Conservation (phyloP, 2,888 invertebrate species). For the Cetonia aurata region DNA sequence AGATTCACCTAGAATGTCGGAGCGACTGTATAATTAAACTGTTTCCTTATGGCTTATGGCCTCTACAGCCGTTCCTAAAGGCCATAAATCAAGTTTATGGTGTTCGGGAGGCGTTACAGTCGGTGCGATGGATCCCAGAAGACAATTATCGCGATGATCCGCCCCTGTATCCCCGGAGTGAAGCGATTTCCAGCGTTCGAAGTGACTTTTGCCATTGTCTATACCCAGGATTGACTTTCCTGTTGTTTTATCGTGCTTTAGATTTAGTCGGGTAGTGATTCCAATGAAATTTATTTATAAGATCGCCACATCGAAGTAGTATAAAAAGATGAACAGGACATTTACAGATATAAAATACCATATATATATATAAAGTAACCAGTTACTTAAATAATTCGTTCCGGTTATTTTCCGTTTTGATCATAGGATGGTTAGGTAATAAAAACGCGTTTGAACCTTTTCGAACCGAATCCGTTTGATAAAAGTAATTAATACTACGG, state of each 20-base stretch:
- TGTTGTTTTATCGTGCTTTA: slow-evolving; percentile 2
- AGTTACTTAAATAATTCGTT: too few relatives aligned
- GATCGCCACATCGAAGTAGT: too few relatives aligned
- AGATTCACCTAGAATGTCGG: slow-evolving; percentile 22
- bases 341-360: too few relatives aligned
- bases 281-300: too few relatives aligned
- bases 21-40: slow-evolving; percentile 38
- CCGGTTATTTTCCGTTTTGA: too few relatives aligned
- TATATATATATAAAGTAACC: too few relatives aligned
- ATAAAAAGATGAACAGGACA: too few relatives aligned
- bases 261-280: too few relatives aligned
- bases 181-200: not conserved
- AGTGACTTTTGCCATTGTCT: slow-evolving; percentile 31
- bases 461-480: slow-evolving; percentile 1
- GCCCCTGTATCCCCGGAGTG: not conserved
- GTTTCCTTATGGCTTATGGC: slow-evolving; percentile 36
- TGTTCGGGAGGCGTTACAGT: slow-evolving; percentile 18
- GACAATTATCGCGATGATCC: slow-evolving; percentile 33
- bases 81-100: slow-evolving; percentile 38
- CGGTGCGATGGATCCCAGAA: slow-evolving; percentile 29
- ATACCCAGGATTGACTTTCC: slow-evolving; percentile 20
- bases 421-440: too few relatives aligned
- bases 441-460: too few relatives aligned
- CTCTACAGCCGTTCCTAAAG: slow-evolving; percentile 11
- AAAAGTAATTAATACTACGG: not conserved